phyloP scores from a whole-genome alignment of 2,888 invertebrate species.

The Apotomis betuletana region DNA sequence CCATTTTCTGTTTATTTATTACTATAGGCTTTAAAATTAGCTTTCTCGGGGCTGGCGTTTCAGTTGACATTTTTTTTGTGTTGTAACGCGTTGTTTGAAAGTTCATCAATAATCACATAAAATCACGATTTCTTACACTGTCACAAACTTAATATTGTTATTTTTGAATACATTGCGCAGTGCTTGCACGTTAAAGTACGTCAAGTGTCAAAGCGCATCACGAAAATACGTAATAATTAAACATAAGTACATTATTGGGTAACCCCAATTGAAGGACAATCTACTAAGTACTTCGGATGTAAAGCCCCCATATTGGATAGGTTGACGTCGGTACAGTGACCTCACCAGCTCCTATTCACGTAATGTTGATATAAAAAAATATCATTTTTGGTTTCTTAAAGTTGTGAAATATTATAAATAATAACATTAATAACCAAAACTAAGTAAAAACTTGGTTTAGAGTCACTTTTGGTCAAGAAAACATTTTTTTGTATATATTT shows the following conservation, averaged over 20 bases:
- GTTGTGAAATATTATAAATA: too few relatives aligned
- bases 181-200: background rate
- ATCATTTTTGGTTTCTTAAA: too few relatives aligned
- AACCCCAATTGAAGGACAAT: slow-evolving; percentile 2
- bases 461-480: too few relatives aligned
- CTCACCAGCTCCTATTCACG: slow-evolving; percentile 8
- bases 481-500: too few relatives aligned
- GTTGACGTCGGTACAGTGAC: background rate
- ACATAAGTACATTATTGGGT: slow-evolving; percentile 4
- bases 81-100: background rate
- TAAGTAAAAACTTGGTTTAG: too few relatives aligned
- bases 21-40: slow-evolving; percentile 34
- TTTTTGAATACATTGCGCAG: slow-evolving; percentile 4
- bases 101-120: slow-evolving; percentile 3
- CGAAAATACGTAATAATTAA: background rate
- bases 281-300: background rate
- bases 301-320: slow-evolving; percentile 21
- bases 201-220: slow-evolving; percentile 5
- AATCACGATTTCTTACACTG: background rate
- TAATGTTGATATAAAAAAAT: too few relatives aligned
- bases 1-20: slow-evolving; percentile 40
- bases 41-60: slow-evolving; percentile 20
- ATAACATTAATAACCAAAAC: too few relatives aligned
- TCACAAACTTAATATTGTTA: background rate
- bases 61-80: slow-evolving; percentile 2